Conservation (phyloP, 2,113 vertebrate species). For the Marcusenius ussheri region DNA sequence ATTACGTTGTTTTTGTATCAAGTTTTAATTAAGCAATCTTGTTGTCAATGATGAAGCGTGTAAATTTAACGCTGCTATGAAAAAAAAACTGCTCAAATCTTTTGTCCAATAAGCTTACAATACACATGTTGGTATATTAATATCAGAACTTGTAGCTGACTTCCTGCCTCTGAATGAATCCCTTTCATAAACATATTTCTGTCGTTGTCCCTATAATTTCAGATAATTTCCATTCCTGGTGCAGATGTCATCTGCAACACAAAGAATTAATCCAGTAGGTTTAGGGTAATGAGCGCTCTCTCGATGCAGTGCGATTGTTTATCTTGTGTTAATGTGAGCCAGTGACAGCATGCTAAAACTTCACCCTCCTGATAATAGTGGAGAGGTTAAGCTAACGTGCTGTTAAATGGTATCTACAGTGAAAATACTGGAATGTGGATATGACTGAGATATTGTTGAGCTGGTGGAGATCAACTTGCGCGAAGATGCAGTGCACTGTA, state of each 20-base stretch:
- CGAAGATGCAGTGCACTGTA: background rate
- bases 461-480: background rate
- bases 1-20: background rate
- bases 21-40: background rate
- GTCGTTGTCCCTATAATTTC: constrained; percentile 52
- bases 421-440: background rate
- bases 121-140: background rate
- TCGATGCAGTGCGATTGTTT: background rate
- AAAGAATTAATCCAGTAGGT: constrained; percentile 26
- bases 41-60: background rate
- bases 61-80: background rate
- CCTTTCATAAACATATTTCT: constrained; percentile 41
- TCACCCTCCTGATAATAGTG: background rate
- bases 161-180: constrained; percentile 47
- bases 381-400: background rate
- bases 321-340: background rate
- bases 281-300: background rate
- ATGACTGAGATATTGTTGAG: background rate
- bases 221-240: constrained; percentile 40
- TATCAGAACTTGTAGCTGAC: background rate
- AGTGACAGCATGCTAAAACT: background rate
- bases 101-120: background rate
- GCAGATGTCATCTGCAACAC: constrained; percentile 4
- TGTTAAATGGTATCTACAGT: background rate
- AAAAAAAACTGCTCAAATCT: background rate